Conservation (phyloP, 2,797 vertebrate species). For the Sylvia borin region DNA sequence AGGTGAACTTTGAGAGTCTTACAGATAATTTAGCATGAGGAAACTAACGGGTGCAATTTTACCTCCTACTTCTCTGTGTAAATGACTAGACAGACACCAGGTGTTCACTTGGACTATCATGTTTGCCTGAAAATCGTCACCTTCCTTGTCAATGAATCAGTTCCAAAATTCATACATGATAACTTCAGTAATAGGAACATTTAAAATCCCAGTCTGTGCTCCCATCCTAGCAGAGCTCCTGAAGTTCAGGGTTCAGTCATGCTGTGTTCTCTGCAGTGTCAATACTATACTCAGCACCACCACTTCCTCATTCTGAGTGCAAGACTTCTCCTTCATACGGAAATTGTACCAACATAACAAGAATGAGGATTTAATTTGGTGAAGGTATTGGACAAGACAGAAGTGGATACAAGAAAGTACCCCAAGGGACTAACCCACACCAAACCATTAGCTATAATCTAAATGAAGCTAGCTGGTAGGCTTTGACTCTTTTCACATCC, state of each 20-base stretch:
- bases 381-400: not conserved
- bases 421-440: not conserved
- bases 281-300: not conserved
- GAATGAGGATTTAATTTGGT: not conserved
- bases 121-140: constrained; percentile 16
- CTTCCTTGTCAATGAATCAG: not conserved
- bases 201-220: not conserved
- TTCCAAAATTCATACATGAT: not conserved
- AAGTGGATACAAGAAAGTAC: not conserved
- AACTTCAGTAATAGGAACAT: not conserved
- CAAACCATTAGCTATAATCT: not conserved
- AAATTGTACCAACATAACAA: not conserved
- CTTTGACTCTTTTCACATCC: not conserved
- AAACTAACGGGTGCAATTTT: not conserved
- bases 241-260: not conserved
- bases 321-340: not conserved
- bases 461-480: not conserved
- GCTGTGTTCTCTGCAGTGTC: not conserved
- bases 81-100: constrained; percentile 6
- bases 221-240: not conserved
- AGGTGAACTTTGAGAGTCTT: constrained; percentile 33
- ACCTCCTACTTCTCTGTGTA: not conserved
- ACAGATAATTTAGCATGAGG: not conserved
- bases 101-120: not conserved
- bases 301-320: not conserved